phyloP scores from a whole-genome alignment of 2,888 invertebrate genomes.

The Nomada ferruginata region DNA sequence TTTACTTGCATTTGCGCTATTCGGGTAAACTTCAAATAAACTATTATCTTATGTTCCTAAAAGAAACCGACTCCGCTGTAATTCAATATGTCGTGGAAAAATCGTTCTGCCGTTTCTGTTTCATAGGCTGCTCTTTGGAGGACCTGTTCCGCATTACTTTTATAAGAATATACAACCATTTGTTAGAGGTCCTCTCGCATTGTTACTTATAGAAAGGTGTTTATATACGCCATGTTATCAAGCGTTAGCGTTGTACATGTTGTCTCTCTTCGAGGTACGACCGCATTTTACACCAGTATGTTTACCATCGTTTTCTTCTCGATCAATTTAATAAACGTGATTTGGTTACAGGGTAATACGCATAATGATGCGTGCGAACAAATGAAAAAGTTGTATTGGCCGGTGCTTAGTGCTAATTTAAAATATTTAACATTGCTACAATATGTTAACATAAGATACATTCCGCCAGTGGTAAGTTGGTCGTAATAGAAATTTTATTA shows the following conservation, averaged over 20 bases:
- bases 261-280: slow-evolving; percentile 89
- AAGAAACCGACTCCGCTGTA: background rate
- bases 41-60: background rate
- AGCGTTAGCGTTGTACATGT: slow-evolving; percentile 89
- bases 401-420: slow-evolving; percentile 90
- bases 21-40: slow-evolving; percentile 86
- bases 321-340: background rate
- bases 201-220: slow-evolving; percentile 89
- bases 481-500: background rate
- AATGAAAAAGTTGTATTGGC: slow-evolving; percentile 87
- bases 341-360: slow-evolving; percentile 86
- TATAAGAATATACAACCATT: slow-evolving; percentile 85
- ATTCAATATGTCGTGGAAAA: background rate
- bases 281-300: background rate
- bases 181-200: slow-evolving; percentile 71
- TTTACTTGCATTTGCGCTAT: slow-evolving; percentile 90
- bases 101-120: background rate
- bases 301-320: background rate
- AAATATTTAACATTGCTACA: slow-evolving; percentile 91
- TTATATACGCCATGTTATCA: slow-evolving; percentile 90
- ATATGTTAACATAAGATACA: slow-evolving; percentile 89
- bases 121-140: slow-evolving; percentile 90
- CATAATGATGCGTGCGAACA: slow-evolving; percentile 88
- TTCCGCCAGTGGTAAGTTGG: slow-evolving; percentile 89
- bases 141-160: slow-evolving; percentile 92